Evolutionary conservation across 1,140 invertebrate genomes (phyloP).

Genomic region (Procambarus virginalis): DNA sequence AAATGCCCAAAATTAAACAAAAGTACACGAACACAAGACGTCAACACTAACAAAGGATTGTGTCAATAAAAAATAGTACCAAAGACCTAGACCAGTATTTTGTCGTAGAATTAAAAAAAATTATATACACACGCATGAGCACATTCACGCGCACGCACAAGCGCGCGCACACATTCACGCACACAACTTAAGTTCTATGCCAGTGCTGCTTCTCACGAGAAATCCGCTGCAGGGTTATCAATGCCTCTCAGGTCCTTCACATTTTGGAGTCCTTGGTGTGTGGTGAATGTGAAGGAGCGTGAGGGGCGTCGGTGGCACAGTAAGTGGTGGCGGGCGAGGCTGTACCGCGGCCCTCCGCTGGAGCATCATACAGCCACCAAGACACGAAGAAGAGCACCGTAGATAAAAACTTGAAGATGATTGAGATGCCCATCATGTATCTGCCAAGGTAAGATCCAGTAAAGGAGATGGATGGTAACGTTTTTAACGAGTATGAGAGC

Average conservation of each 20-base stretch:
- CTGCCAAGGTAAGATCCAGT: background rate
- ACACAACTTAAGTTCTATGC: background rate
- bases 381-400: slow-evolving; percentile 35
- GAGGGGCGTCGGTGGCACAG: too few species aligned
- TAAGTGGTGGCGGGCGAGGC: background rate
- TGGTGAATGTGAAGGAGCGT: background rate
- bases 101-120: background rate
- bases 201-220: background rate
- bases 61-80: too few species aligned
- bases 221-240: background rate
- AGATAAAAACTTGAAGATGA: slow-evolving; percentile 32
- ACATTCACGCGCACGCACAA: background rate
- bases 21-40: background rate
- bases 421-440: slow-evolving; percentile 50
- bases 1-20: background rate
- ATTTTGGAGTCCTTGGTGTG: background rate
- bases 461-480: too few species aligned
- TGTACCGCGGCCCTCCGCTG: background rate
- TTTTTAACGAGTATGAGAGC: too few species aligned
- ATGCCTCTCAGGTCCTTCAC: background rate
- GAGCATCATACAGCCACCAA: slow-evolving; percentile 35
- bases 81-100: background rate
- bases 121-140: background rate
- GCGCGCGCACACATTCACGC: too few species aligned
- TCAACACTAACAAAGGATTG: background rate